These are phyloP conservation scores for Tetrao urogallus DNA, from an alignment of 2,113 vertebrate genomes.

Conservation along the genomic window DNA sequence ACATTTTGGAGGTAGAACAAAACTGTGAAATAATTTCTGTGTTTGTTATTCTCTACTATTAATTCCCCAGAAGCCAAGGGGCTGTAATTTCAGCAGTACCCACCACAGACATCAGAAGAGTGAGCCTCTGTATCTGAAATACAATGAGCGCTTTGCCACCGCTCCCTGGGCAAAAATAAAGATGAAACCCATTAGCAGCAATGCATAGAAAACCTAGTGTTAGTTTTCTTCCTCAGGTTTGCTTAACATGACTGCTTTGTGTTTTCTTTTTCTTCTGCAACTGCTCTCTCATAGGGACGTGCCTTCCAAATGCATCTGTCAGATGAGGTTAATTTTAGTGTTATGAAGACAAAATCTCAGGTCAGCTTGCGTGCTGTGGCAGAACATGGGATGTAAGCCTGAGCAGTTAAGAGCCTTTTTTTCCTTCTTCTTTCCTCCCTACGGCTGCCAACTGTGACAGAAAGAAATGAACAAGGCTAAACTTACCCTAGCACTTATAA, in stretches of 20 bases:
- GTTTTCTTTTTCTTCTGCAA: not conserved
- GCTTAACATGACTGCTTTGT: not conserved
- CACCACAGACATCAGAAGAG: not conserved
- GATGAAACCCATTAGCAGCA: not conserved
- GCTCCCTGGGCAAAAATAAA: not conserved
- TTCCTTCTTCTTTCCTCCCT: not conserved
- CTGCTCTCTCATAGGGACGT: not conserved
- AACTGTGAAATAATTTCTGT: not conserved
- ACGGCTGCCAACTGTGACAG: not conserved
- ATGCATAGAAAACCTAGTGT: not conserved
- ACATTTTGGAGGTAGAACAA: slow-evolving; percentile 89
- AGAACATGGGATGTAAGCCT: not conserved
- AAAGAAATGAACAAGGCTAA: not conserved
- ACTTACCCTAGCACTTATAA: not conserved
- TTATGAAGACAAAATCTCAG: slow-evolving; percentile 1
- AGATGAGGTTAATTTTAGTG: slow-evolving; percentile 24
- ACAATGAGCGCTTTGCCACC: fast-evolving
- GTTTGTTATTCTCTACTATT: not conserved
- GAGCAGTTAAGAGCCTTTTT: not conserved
- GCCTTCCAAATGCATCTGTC: not conserved
- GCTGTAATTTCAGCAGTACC: not conserved
- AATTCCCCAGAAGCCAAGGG: not conserved
- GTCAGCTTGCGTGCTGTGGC: not conserved
- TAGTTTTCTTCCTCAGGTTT: not conserved
- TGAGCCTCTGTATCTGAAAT: not conserved